These are phyloP conservation scores for Stichopus horrens DNA, from an alignment of 53 echinoderm and acorn worm species.

Conservation along the genomic window DNA sequence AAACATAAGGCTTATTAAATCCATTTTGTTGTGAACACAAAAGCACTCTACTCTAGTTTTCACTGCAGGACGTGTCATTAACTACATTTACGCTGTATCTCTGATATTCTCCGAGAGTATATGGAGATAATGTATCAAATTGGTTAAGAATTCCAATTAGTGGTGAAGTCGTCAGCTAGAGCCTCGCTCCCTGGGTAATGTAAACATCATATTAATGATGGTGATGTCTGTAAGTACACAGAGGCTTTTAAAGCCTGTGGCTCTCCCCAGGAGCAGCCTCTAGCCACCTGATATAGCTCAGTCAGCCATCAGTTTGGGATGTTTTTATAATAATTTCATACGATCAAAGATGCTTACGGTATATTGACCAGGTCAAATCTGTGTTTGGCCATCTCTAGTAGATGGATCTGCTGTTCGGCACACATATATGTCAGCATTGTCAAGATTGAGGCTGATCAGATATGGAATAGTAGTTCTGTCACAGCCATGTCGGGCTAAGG, in stretches of 20 bases:
- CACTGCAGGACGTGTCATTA: not conserved
- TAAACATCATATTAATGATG: constrained; percentile 22
- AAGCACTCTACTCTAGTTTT: not conserved
- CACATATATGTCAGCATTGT: not conserved
- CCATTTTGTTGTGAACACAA: not conserved
- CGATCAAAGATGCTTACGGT: not conserved
- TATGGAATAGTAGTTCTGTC: no score
- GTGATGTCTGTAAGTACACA: not conserved
- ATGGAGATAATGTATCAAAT: constrained; percentile 15
- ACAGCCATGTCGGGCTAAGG: no score
- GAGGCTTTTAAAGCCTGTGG: constrained; percentile 15
- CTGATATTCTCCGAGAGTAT: not conserved
- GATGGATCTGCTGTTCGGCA: not conserved
- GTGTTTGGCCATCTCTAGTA: not conserved
- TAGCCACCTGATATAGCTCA: not conserved
- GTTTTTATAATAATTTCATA: constrained; percentile 10
- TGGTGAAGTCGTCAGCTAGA: not conserved
- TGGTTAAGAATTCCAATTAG: constrained; percentile 35
- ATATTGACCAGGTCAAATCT: constrained; percentile 17
- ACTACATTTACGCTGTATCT: not conserved
- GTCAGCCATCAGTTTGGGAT: not conserved
- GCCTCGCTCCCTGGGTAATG: constrained; percentile 22
- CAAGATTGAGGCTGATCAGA: not conserved
- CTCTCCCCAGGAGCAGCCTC: constrained; percentile 19
- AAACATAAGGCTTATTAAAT: not conserved